phyloP scores from a whole-genome alignment of 1,140 invertebrate species.

The Temnothorax curvispinosus region DNA sequence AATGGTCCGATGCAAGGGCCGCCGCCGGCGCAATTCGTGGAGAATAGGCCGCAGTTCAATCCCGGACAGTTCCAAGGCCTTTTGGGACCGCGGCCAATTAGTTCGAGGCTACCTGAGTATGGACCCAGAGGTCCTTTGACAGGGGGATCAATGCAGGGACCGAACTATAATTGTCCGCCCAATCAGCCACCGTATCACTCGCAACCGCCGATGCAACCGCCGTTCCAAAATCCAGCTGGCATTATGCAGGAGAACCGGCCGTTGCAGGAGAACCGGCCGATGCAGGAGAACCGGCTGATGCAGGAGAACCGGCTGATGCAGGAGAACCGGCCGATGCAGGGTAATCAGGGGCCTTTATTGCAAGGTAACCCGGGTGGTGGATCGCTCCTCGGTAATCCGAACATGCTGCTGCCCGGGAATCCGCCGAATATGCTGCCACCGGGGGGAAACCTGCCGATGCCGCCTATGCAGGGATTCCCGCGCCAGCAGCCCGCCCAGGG shows the following conservation, averaged over 20 bases:
- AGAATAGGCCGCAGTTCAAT: constrained; percentile 70
- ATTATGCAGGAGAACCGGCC: constrained; percentile 48
- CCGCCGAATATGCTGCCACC: constrained; percentile 32
- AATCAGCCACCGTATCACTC: constrained; percentile 75
- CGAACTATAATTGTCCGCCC: constrained; percentile 75
- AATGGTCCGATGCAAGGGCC: constrained; percentile 72
- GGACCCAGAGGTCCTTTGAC: constrained; percentile 66
- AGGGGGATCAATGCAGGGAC: constrained; percentile 47
- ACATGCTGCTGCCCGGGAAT: constrained; percentile 57
- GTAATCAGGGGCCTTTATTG: constrained; percentile 73
- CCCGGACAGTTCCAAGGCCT: constrained; percentile 74
- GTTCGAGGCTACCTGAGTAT: constrained; percentile 72
- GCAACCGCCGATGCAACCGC: constrained; percentile 61
- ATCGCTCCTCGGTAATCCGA: constrained; percentile 70
- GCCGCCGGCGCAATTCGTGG: constrained; percentile 65
- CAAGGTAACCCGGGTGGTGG: constrained; percentile 68
- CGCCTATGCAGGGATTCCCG: constrained; percentile 73
- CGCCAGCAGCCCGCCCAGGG: constrained; percentile 70
- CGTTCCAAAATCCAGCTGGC: constrained; percentile 58
- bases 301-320: too few relatives aligned
- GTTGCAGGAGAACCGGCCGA: constrained; percentile 45
- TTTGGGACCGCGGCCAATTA: constrained; percentile 55
- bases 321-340: constrained; percentile 65
- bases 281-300: constrained; percentile 39
- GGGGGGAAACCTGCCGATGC: constrained; percentile 66